A percentile compares a stretch with the other conserved stretches of the same genome.
Evolutionary conservation across 2,797 vertebrate species (phyloP).

Genomic region (Bradypodion pumilum): DNA sequence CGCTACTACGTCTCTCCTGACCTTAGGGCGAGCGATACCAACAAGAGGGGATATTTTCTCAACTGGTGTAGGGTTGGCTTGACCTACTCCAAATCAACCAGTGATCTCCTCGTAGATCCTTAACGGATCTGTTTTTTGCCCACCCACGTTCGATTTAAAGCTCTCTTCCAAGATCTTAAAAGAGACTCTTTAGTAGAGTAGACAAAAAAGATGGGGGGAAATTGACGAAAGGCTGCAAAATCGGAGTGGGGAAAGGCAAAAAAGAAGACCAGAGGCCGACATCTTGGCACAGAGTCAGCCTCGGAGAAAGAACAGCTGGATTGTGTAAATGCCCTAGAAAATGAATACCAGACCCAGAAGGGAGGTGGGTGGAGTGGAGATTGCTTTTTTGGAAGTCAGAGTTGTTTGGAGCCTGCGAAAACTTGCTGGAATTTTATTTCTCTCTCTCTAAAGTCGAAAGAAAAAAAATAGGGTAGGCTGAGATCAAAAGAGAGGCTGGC

Average conservation of each 20-base stretch:
- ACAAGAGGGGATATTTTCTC: too few relatives aligned
- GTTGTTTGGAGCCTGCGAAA: conserved; percentile 47
- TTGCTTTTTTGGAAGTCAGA: conserved; percentile 48
- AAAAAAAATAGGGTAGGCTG: conserved; percentile 2
- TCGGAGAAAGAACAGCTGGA: conserved; percentile 68
- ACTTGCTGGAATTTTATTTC: background rate
- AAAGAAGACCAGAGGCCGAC: conserved; percentile 29
- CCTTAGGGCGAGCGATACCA: too few relatives aligned
- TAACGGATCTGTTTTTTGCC: too few relatives aligned
- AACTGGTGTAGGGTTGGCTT: too few relatives aligned
- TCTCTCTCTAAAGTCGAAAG: background rate
- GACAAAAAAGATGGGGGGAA: conserved; percentile 47
- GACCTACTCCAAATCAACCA: background rate
- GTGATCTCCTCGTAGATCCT: background rate
- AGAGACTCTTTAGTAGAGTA: conserved; percentile 49
- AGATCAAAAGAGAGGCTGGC: conserved; percentile 50
- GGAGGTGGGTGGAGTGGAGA: conserved; percentile 54
- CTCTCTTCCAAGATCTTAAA: too few relatives aligned
- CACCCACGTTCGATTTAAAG: background rate
- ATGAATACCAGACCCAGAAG: conserved; percentile 63
- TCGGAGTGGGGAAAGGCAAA: conserved; percentile 31
- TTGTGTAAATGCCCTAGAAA: conserved; percentile 63
- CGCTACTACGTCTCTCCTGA: too few relatives aligned
- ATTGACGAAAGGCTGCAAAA: conserved; percentile 39
- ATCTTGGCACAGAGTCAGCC: conserved; percentile 66